Percentiles rank a stretch among this genome's conserved stretches.
These are phyloP conservation scores for Eciton burchellii DNA, from an alignment of 1,140 invertebrate species.

Conservation along the genomic window DNA sequence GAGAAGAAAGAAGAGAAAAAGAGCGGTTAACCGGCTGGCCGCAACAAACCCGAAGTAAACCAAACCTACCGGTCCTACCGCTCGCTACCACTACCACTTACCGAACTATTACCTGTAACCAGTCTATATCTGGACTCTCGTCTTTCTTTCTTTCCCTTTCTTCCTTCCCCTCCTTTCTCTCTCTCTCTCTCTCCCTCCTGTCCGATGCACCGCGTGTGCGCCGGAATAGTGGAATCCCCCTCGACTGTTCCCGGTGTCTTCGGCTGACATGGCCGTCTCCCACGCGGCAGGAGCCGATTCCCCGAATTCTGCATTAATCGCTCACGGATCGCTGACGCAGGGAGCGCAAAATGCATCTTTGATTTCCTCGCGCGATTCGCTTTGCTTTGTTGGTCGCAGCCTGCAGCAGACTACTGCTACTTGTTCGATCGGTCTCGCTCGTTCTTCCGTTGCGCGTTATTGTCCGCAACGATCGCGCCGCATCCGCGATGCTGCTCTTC, in stretches of 20 bases:
- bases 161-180: neutral
- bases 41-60: constrained; percentile 73
- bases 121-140: constrained; percentile 67
- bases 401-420: no score
- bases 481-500: no score
- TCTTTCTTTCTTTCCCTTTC: constrained; percentile 36
- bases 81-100: constrained; percentile 71
- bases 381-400: no score
- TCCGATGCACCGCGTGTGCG: constrained; percentile 46
- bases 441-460: no score
- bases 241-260: constrained; percentile 32
- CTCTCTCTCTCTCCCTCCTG: constrained; percentile 15
- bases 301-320: neutral
- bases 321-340: neutral
- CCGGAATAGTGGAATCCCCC: constrained; percentile 64
- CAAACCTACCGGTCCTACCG: constrained; percentile 76
- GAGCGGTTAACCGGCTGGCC: constrained; percentile 69
- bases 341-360: neutral
- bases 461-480: no score
- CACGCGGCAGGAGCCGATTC: constrained; percentile 14
- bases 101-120: constrained; percentile 68
- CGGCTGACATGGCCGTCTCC: constrained; percentile 15
- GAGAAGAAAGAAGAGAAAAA: constrained; percentile 65
- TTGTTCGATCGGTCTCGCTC: no score
- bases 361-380: constrained; percentile 7